phyloP scores from a whole-genome alignment of 1,140 invertebrate genomes.

The Conus ventricosus region DNA sequence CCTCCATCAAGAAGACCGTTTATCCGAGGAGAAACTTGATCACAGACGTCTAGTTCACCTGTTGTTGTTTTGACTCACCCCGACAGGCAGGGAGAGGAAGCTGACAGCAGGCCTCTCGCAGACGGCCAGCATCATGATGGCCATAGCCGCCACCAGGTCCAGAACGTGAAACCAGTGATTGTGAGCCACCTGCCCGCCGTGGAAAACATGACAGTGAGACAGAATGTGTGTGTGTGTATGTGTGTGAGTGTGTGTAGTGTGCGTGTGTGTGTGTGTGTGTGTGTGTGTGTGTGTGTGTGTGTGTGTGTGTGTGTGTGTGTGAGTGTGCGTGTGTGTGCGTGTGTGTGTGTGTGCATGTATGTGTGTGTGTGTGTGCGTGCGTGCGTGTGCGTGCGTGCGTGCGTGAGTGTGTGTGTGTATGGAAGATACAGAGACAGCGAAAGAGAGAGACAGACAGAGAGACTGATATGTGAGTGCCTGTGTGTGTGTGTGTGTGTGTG shows the following conservation, averaged over 20 bases:
- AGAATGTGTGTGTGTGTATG: neutral
- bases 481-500: neutral
- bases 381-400: no score
- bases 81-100: constrained; percentile 79
- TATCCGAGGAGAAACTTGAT: no score
- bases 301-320: no score
- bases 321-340: no score
- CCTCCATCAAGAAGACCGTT: no score
- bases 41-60: no score
- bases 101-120: constrained; percentile 88
- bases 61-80: constrained; percentile 53
- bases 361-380: neutral
- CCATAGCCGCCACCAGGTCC: constrained; percentile 86
- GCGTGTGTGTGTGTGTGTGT: constrained; percentile 71
- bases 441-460: no score
- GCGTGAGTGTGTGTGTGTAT: no score
- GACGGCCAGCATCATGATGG: constrained; percentile 87
- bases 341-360: neutral
- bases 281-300: no score
- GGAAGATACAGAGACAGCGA: no score
- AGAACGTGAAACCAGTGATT: constrained; percentile 91
- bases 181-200: constrained; percentile 82
- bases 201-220: neutral
- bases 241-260: constrained; percentile 76
- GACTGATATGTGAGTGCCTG: neutral